phyloP scores from a whole-genome alignment of 2,797 vertebrate genomes.

The Vipera ursinii region DNA sequence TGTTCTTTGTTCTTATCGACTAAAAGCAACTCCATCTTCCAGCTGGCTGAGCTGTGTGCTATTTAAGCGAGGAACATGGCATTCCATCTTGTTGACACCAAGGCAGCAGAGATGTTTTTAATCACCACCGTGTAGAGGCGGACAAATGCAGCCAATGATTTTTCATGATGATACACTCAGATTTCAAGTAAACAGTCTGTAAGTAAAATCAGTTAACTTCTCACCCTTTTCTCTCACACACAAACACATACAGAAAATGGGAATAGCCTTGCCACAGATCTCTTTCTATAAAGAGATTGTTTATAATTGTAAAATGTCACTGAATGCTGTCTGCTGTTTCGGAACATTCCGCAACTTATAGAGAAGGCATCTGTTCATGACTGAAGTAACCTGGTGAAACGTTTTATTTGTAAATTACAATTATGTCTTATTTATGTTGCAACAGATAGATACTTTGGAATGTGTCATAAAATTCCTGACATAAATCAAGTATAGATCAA shows the following conservation, averaged over 20 bases:
- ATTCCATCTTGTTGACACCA: constrained; percentile 41
- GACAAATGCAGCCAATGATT: constrained; percentile 36
- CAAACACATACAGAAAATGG: background rate
- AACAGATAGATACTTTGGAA: background rate
- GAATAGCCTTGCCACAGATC: background rate
- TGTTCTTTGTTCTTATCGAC: constrained; percentile 63
- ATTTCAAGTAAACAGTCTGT: constrained; percentile 34
- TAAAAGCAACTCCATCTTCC: constrained; percentile 51
- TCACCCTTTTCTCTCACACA: background rate
- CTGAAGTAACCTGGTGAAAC: background rate
- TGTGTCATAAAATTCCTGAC: background rate
- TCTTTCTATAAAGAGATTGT: background rate
- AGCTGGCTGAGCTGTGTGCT: constrained; percentile 13
- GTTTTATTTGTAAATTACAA: background rate
- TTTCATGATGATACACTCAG: constrained; percentile 38
- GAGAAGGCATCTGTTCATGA: background rate
- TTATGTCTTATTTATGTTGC: background rate
- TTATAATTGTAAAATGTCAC: background rate
- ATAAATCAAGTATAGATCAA: background rate
- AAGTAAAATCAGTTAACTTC: background rate
- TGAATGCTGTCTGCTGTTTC: background rate
- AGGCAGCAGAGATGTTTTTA: constrained; percentile 36
- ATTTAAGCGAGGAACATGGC: constrained; percentile 45
- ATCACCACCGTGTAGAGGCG: constrained; percentile 29
- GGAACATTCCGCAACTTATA: background rate